Evolutionary conservation across 2,797 vertebrate genomes (phyloP).

Genomic region (Phoeniculus purpureus): DNA sequence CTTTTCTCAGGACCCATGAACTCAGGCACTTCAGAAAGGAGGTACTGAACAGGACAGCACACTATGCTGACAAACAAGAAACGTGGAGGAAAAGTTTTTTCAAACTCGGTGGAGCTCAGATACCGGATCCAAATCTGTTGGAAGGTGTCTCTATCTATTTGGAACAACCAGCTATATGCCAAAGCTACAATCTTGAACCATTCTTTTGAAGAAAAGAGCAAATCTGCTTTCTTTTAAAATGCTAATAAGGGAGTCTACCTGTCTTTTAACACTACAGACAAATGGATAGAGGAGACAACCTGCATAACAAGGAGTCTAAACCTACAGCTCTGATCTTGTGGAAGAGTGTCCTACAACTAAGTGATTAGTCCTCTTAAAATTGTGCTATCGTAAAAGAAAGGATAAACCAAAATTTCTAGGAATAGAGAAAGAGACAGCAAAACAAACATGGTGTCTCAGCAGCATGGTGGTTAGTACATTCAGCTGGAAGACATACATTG

Average conservation of each 20-base stretch:
- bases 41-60: neutral
- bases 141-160: neutral
- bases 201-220: neutral
- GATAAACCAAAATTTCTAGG: neutral
- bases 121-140: neutral
- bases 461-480: neutral
- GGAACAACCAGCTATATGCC: neutral
- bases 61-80: neutral
- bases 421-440: no score
- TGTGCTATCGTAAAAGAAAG: neutral
- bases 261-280: neutral
- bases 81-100: neutral
- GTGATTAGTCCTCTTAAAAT: neutral
- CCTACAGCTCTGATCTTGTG: fast-evolving
- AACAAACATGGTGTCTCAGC: neutral
- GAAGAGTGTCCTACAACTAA: neutral
- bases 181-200: neutral
- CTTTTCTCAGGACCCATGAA: neutral
- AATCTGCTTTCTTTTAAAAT: neutral
- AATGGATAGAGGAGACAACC: neutral
- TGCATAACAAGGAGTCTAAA: neutral
- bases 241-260: neutral
- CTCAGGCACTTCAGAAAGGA: neutral
- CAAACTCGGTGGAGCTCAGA: neutral
- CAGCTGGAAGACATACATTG: neutral